A percentile compares a stretch with the other conserved stretches of the same genome.
These are phyloP conservation scores for Rhadina sibilatrix DNA, from an alignment of 2,113 vertebrate genomes.

Conservation along the genomic window DNA sequence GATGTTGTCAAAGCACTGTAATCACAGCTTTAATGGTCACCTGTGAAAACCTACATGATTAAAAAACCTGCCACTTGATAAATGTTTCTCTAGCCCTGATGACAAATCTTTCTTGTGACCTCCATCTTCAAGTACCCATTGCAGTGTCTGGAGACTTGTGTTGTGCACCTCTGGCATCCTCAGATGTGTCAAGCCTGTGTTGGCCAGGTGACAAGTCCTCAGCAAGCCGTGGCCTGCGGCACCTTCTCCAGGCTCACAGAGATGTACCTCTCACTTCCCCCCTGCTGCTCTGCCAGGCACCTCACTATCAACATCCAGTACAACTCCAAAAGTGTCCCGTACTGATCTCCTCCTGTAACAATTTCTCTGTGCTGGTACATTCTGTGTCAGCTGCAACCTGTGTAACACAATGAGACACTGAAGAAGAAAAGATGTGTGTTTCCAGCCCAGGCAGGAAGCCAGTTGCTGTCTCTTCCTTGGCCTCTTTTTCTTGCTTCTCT, in stretches of 20 bases:
- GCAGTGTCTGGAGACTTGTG: background rate
- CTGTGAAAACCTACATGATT: background rate
- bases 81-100: background rate
- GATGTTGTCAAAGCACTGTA: background rate
- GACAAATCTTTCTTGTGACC: background rate
- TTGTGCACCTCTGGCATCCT: rapidly evolving
- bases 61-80: background rate
- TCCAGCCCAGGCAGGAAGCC: background rate
- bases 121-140: background rate
- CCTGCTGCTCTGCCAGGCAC: background rate
- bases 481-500: background rate
- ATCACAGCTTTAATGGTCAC: background rate
- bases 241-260: background rate
- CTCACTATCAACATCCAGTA: rapidly evolving
- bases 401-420: background rate
- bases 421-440: background rate
- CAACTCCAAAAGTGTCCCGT: background rate
- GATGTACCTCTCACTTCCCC: too few relatives aligned
- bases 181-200: background rate
- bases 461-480: background rate
- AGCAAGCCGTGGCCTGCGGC: background rate
- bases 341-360: background rate
- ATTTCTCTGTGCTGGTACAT: background rate
- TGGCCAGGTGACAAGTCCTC: background rate
- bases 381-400: background rate